Evolutionary conservation across 2,113 vertebrate species (phyloP).

Genomic region (Dendrocopos noguchii): DNA sequence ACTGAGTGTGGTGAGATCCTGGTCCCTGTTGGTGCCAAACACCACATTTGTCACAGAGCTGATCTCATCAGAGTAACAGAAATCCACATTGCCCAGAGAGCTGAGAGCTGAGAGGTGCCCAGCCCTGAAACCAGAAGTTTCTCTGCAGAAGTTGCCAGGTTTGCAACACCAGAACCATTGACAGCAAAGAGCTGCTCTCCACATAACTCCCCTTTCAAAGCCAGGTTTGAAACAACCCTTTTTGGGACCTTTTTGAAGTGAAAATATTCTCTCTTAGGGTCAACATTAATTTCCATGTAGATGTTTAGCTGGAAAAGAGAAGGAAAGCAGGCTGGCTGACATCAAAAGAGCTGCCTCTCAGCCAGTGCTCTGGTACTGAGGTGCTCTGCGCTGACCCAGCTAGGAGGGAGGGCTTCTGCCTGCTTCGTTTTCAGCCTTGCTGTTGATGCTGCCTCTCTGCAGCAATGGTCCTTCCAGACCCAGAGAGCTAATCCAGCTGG

Average conservation of each 20-base stretch:
- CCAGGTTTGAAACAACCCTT: neutral
- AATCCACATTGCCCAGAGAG: neutral
- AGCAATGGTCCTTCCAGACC: neutral
- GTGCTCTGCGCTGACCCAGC: neutral
- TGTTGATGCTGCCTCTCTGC: neutral
- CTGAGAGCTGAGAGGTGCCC: too few relatives aligned
- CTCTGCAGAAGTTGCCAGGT: fast-evolving
- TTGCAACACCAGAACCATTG: neutral
- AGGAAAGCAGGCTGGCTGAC: neutral
- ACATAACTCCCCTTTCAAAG: neutral
- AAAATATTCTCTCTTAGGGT: neutral
- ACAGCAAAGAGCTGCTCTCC: neutral
- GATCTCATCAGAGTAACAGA: slow-evolving; percentile 1
- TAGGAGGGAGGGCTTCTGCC: neutral
- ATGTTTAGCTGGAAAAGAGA: neutral
- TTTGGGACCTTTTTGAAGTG: neutral
- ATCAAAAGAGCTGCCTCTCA: neutral
- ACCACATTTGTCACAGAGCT: neutral
- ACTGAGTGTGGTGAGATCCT: too few relatives aligned
- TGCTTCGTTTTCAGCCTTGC: neutral
- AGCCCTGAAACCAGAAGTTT: too few relatives aligned
- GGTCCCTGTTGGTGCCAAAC: neutral
- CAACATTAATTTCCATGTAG: neutral
- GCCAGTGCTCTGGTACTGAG: fast-evolving
- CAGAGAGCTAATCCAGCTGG: neutral